Conservation (phyloP, 2,797 vertebrate genomes). For the Schizothorax lantsangensis region DNA sequence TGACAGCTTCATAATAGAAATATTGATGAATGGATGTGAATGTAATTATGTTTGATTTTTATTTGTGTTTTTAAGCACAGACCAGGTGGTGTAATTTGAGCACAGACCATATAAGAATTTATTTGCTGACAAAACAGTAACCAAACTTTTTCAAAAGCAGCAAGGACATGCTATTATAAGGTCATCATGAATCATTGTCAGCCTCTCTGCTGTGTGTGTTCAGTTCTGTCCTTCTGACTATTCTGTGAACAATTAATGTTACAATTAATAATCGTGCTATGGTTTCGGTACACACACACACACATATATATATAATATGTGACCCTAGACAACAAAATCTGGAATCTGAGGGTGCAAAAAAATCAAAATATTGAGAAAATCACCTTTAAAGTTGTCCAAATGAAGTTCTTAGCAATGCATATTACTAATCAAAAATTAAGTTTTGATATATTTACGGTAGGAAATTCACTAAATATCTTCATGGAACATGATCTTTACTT, state of each 20-base stretch:
- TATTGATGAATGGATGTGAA: constrained; percentile 62
- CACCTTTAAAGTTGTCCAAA: too few species aligned
- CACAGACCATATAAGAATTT: constrained; percentile 58
- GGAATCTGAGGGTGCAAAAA: too few species aligned
- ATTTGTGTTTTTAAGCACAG: constrained; percentile 34
- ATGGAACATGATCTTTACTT: too few species aligned
- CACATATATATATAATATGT: too few species aligned
- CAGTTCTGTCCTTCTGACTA: neutral
- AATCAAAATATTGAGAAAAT: too few species aligned
- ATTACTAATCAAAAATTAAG: too few species aligned
- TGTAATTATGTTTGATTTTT: constrained; percentile 58
- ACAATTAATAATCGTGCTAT: neutral
- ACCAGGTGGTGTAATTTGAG: neutral
- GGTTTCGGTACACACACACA: neutral
- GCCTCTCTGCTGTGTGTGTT: neutral
- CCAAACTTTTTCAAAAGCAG: neutral
- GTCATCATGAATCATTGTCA: constrained; percentile 17
- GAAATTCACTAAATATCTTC: too few species aligned
- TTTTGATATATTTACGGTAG: too few species aligned
- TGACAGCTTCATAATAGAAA: constrained; percentile 47
- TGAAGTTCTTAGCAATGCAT: too few species aligned
- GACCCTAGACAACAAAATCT: too few species aligned
- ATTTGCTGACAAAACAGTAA: constrained; percentile 37
- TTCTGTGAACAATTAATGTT: neutral
- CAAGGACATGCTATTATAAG: constrained; percentile 18